These are phyloP conservation scores for Drosophila persimilis DNA, from an alignment of 1,140 invertebrate genomes.

Conservation along the genomic window DNA sequence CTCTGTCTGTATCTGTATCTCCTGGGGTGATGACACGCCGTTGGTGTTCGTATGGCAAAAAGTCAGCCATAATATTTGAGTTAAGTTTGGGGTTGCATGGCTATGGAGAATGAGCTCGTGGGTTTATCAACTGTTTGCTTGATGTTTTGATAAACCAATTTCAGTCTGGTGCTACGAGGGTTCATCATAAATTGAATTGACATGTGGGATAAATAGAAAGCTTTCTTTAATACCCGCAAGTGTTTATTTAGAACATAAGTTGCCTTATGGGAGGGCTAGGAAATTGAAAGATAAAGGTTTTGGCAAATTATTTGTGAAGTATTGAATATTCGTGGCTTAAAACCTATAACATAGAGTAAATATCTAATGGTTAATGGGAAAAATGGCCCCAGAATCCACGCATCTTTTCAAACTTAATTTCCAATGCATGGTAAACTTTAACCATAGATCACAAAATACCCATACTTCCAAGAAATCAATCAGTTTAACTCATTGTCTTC, in stretches of 20 bases:
- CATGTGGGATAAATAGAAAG: conserved; percentile 7
- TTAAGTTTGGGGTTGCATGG: conserved; percentile 4
- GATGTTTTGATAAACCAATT: conserved; percentile 10
- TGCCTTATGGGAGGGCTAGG: too few relatives aligned
- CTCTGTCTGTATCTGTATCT: conserved; percentile 2
- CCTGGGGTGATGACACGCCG: background rate
- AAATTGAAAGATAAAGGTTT: too few relatives aligned
- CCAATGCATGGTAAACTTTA: too few relatives aligned
- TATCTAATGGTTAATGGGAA: too few relatives aligned
- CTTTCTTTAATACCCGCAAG: background rate
- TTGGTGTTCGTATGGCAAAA: conserved; percentile 3
- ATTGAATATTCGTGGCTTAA: too few relatives aligned
- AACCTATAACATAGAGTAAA: too few relatives aligned
- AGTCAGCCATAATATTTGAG: conserved; percentile 14
- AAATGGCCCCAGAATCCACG: too few relatives aligned
- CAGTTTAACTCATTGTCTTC: conserved; percentile 20
- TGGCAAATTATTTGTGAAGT: too few relatives aligned
- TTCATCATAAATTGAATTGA: conserved; percentile 3
- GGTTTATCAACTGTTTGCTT: conserved; percentile 8
- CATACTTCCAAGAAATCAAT: background rate
- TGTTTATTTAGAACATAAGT: too few relatives aligned
- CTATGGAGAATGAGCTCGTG: background rate
- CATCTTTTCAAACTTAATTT: too few relatives aligned
- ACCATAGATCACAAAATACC: too few relatives aligned
- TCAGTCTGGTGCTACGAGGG: background rate